Base-by-base conservation (phyloP, 2,888 invertebrate genomes). In the Pheosia gnoma region DNA sequence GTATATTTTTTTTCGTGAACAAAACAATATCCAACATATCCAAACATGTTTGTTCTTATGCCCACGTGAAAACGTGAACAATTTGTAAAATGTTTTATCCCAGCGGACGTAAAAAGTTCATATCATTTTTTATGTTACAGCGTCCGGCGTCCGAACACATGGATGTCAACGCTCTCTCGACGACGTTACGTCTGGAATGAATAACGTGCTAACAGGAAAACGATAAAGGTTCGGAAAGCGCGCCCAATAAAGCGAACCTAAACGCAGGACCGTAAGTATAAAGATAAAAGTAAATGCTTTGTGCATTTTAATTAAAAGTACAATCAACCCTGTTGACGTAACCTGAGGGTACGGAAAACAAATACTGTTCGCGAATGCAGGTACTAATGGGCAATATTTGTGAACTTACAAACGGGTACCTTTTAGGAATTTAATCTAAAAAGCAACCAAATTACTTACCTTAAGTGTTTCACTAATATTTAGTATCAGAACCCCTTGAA, bases 251-350 rank as follows among this genome's bases (percentile, higher is more conserved):
- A 65, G 58, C 57, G 61, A 25, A 25, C 62, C 9, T 10, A n/a
- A 58, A 59, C 59, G 59, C 61, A 57, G 63, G 63, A 65, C 61
- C 72, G 66, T 75, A 66, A 71, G 65, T 67, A 70, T 74, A 66
- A 75, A 75, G 65, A 75, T 75, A 72, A 75, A 75, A 75, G 62
- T 57, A 52, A 77, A 77, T 66, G 75, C 70, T 71, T 66, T 75
- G 78, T 75, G 65, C 70, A 72, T 72, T 75, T 77, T 72, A 75
- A 75, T 75, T 68, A 75, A 77, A 75, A 62, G 61, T 67, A 67
- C 59, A 63, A 68, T 69, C 60, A 65, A 68, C 67, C 69, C 54
- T 11, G 7, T 7, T 13, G 41, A 56, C 56, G 41, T 5, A 41
- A 25, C 41, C 41, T 8, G 41, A 56, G 72, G 72, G 77, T 68